Percentiles rank a stretch among this genome's conserved stretches.
Evolutionary conservation across 2,113 vertebrate genomes (phyloP).

Genomic region (Phocoena phocoena): DNA sequence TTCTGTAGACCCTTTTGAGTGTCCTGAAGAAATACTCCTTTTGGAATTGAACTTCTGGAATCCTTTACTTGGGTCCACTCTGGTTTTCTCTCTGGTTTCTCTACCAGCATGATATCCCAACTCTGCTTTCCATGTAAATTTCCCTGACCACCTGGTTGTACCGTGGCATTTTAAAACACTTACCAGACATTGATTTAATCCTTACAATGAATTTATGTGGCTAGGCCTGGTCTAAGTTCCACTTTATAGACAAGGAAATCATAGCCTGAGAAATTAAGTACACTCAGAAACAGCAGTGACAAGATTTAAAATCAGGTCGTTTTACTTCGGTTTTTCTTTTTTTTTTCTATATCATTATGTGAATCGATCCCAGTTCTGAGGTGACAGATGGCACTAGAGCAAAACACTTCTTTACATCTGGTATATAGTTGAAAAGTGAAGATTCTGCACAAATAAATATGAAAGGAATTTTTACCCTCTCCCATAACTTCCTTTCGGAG

Average conservation of each 20-base stretch:
- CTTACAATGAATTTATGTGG: background rate
- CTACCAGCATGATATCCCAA: background rate
- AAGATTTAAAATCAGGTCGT: constrained; percentile 27
- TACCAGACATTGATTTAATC: background rate
- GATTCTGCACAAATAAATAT: constrained; percentile 49
- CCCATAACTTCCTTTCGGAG: constrained; percentile 41
- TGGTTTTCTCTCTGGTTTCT: background rate
- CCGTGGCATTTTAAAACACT: background rate
- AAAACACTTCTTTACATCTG: constrained; percentile 57
- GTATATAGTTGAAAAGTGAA: constrained; percentile 19
- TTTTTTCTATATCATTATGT: background rate
- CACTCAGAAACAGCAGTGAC: background rate
- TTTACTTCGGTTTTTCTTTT: background rate
- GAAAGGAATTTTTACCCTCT: constrained; percentile 35
- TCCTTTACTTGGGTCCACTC: background rate
- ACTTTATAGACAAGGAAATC: background rate
- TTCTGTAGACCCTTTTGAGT: background rate
- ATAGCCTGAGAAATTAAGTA: background rate
- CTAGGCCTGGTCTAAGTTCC: background rate
- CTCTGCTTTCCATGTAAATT: background rate
- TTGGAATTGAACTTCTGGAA: background rate
- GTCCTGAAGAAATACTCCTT: background rate
- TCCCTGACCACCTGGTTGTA: background rate
- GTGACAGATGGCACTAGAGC: constrained; percentile 55
- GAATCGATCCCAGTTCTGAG: constrained; percentile 28